Conservation (phyloP, 1,140 invertebrate genomes). For the Drosophila pectinifera region DNA sequence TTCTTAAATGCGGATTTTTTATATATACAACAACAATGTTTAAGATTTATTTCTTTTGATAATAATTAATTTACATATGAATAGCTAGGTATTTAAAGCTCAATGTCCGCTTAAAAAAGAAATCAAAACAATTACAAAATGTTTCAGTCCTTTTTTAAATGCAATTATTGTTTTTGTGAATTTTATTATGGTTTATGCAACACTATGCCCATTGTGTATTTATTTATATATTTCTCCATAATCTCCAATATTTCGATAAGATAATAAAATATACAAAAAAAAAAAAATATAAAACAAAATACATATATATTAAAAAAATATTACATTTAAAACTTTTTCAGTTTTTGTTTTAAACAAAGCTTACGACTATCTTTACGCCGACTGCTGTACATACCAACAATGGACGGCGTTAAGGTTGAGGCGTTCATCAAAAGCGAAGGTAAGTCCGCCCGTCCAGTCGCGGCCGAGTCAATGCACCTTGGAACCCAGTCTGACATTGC, state of each 20-base stretch:
- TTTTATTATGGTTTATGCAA: too few relatives aligned
- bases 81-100: too few relatives aligned
- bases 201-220: too few relatives aligned
- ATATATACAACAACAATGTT: too few relatives aligned
- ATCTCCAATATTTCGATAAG: too few relatives aligned
- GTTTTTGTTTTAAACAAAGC: background rate
- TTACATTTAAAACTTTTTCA: background rate
- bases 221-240: too few relatives aligned
- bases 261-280: background rate
- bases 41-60: too few relatives aligned
- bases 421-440: conserved; percentile 79
- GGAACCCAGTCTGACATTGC: conserved; percentile 24
- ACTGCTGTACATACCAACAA: conserved; percentile 24
- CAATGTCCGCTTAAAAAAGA: too few relatives aligned
- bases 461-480: conserved; percentile 49
- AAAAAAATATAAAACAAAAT: background rate
- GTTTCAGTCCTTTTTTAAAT: too few relatives aligned
- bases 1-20: background rate
- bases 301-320: background rate
- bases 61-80: too few relatives aligned
- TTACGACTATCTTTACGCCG: conserved; percentile 1
- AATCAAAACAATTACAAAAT: too few relatives aligned
- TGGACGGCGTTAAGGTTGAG: conserved; percentile 71
- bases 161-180: too few relatives aligned
- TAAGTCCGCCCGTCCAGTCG: conserved; percentile 31